Conservation (phyloP, 2,113 vertebrate species). For the Oryzias curvinotus region DNA sequence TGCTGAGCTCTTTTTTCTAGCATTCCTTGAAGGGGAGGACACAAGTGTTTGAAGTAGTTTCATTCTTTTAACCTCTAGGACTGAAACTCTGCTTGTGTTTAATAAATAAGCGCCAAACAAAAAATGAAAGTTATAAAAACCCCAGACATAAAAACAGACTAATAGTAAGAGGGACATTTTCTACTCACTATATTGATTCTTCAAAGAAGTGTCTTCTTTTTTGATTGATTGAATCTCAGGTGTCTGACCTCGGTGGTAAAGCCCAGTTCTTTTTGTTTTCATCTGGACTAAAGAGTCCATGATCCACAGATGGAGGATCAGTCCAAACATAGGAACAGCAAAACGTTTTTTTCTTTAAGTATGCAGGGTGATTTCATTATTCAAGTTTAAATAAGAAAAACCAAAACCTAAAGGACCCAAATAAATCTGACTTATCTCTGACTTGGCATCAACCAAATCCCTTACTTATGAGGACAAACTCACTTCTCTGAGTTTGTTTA, state of each 20-base stretch:
- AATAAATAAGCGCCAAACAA: slow-evolving; percentile 11
- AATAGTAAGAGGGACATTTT: background rate
- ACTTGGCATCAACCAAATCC: too few relatives aligned
- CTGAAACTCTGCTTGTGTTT: slow-evolving; percentile 30
- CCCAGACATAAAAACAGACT: background rate
- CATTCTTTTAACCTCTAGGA: slow-evolving; percentile 29
- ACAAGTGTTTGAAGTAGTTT: background rate
- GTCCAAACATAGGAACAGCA: too few relatives aligned
- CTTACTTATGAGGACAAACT: too few relatives aligned
- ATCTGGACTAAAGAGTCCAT: slow-evolving; percentile 1
- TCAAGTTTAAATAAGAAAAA: too few relatives aligned
- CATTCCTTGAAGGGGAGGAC: slow-evolving; percentile 12
- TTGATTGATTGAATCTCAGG: slow-evolving; percentile 55
- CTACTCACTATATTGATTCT: too few relatives aligned
- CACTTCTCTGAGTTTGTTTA: too few relatives aligned
- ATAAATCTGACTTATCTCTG: too few relatives aligned
- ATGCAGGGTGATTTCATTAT: too few relatives aligned
- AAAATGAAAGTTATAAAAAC: background rate
- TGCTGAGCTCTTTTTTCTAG: slow-evolving; percentile 9
- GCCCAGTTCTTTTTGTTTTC: slow-evolving; percentile 15
- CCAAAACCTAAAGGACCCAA: too few relatives aligned
- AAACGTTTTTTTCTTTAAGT: too few relatives aligned
- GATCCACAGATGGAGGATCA: too few relatives aligned
- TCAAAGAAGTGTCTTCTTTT: slow-evolving; percentile 29
- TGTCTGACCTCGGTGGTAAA: slow-evolving; percentile 20